Evolutionary conservation across 2,797 vertebrate species (phyloP), one percentile per base, ranked within the genome.

Genomic region (Cygnus olor): DNA sequence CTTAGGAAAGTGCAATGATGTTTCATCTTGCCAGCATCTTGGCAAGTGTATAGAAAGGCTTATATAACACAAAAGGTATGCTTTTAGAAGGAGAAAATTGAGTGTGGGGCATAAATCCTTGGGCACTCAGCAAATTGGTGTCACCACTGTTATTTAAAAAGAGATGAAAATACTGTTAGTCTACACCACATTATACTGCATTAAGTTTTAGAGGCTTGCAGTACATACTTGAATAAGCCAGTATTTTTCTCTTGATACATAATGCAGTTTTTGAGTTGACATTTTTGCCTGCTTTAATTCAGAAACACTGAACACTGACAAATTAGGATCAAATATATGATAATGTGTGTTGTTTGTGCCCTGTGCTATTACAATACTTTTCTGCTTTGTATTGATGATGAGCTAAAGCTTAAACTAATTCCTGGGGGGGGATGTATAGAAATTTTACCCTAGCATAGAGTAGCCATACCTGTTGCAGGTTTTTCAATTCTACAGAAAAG

Each of bases 341-440:
- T 36, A 24, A 49, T 64, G 10, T 32, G 38, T 45, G 25, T 28
- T 87, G 2, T 63, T 63, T 77, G 27, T 49, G 44, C 45, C 21
- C n/a, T 53, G 10, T 53, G 27, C 82, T 68, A 2, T 34, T 19
- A 22, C 60, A 40, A 7, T 9, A 77, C 11, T 14, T 0, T 1
- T 77, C 66, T 71, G 25, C 44, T 78, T n/a, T 47, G 32, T 70
- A 40, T 25, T 47, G 64, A 15, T 22, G 49, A n/a, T 70, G 68
- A 80, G 47, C 64, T 84, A 36, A 19, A 60, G 36, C 21, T 72
- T 36, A 17, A 49, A 56, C 30, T 58, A 42, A 40, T 68, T 24
- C 30, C 53, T 36, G 58, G 15, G 6, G 0, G 0, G 36, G n/a
- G 7, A 32, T 8, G 13, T 30, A 8, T 1, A 34, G 53, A 61